Percentiles rank a stretch among this genome's conserved stretches.
phyloP scores from a whole-genome alignment of 92 coral and sea anemone species.

The Isaurus tuberculatus region DNA sequence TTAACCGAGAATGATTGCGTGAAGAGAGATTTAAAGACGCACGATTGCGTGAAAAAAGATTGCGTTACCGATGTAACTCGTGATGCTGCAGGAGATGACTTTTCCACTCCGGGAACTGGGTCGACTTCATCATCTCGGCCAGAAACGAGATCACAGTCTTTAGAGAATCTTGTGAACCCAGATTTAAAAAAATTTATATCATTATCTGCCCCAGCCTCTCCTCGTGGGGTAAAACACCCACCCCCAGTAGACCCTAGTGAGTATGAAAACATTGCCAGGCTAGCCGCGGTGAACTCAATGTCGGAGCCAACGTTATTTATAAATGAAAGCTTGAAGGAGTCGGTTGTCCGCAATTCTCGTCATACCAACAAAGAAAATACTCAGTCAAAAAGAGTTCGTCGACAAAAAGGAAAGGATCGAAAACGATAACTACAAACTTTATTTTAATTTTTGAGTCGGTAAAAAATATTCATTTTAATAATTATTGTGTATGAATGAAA shows the following conservation, averaged over 20 bases:
- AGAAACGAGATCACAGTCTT: conserved; percentile 71
- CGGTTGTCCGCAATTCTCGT: conserved; percentile 18
- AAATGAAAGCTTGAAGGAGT: conserved; percentile 52
- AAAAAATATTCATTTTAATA: not conserved
- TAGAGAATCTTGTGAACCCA: conserved; percentile 55
- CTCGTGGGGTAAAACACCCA: conserved; percentile 93
- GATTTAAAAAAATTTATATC: conserved; percentile 52
- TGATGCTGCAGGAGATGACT: conserved; percentile 6
- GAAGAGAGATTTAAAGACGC: conserved; percentile 7
- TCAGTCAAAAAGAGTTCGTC: conserved; percentile 43
- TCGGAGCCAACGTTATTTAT: conserved; percentile 92
- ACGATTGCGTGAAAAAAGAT: conserved; percentile 45
- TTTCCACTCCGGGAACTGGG: conserved; percentile 35
- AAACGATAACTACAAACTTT: conserved; percentile 25
- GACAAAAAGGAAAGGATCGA: conserved; percentile 53
- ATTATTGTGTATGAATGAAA: not conserved
- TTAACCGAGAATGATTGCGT: conserved; percentile 1
- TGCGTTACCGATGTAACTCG: conserved; percentile 22
- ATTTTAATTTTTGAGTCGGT: not conserved
- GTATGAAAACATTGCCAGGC: conserved; percentile 61
- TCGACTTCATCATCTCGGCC: conserved; percentile 63
- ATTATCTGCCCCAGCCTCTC: conserved; percentile 97
- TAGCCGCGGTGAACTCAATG: conserved; percentile 72
- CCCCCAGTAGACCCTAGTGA: conserved; percentile 70
- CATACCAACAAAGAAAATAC: conserved; percentile 53